These are phyloP conservation scores for Hystrix cristata DNA, from an alignment of 2,113 vertebrate genomes.

Conservation along the genomic window DNA sequence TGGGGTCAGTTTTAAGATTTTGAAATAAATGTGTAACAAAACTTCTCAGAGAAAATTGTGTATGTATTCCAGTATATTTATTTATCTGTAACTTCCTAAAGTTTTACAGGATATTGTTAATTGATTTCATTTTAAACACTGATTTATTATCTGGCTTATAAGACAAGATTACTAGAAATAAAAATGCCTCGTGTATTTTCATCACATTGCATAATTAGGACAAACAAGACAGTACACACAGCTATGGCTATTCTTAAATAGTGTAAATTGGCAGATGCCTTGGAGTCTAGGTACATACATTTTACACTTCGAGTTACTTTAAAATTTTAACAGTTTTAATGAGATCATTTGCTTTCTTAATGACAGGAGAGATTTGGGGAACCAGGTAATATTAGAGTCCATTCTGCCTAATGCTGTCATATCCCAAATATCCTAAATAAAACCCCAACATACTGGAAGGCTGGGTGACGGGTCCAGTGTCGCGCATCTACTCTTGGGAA, in stretches of 20 bases:
- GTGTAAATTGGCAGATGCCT: background rate
- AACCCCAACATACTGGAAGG: background rate
- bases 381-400: background rate
- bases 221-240: background rate
- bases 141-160: background rate
- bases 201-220: background rate
- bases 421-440: background rate
- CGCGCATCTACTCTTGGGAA: background rate
- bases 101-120: background rate
- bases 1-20: constrained; percentile 63
- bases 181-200: background rate
- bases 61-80: background rate
- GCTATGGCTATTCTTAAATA: background rate
- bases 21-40: constrained; percentile 55
- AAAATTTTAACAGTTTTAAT: background rate
- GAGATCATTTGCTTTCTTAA: background rate
- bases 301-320: background rate
- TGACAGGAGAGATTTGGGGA: background rate
- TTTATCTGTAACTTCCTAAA: background rate
- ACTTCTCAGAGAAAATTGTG: background rate
- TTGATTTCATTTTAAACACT: background rate
- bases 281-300: background rate
- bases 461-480: background rate
- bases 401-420: background rate
- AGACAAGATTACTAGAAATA: constrained; percentile 15